These are phyloP conservation scores for Synergus japonicus DNA, from an alignment of 2,888 invertebrate species.

Conservation along the genomic window DNA sequence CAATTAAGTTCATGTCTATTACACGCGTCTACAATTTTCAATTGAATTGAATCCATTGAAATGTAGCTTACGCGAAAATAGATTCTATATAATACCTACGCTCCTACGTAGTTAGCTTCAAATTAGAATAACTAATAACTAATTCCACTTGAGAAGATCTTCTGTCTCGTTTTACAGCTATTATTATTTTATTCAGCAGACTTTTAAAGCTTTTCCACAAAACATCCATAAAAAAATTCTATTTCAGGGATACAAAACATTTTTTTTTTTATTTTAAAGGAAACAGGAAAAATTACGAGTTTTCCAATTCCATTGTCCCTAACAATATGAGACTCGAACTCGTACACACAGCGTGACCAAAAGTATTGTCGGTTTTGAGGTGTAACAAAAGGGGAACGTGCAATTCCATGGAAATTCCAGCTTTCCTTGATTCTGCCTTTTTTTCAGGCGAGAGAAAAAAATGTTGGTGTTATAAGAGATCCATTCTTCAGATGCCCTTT, in stretches of 20 bases:
- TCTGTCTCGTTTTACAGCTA: neutral
- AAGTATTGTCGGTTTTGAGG: constrained; percentile 20
- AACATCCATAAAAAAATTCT: constrained; percentile 25
- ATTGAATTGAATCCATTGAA: too few relatives aligned
- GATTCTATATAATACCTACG: too few relatives aligned
- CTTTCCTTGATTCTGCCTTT: constrained; percentile 39
- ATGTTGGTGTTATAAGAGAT: constrained; percentile 38
- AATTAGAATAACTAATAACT: neutral
- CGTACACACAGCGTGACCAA: constrained; percentile 36
- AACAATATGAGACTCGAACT: constrained; percentile 22
- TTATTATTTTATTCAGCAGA: neutral
- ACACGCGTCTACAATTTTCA: too few relatives aligned
- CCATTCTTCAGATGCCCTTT: constrained; percentile 38
- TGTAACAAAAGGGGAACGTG: constrained; percentile 41
- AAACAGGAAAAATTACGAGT: constrained; percentile 39
- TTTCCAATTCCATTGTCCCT: constrained; percentile 32
- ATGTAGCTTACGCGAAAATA: too few relatives aligned
- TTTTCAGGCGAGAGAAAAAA: constrained; percentile 38
- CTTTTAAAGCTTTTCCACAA: constrained; percentile 23
- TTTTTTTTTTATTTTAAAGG: constrained; percentile 32
- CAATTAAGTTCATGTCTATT: too few relatives aligned
- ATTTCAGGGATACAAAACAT: constrained; percentile 7
- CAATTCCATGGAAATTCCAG: constrained; percentile 50
- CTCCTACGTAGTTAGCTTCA: neutral
- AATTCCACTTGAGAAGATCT: neutral